Evolutionary conservation across 2,113 vertebrate genomes (phyloP).

Genomic region (Pseudorasbora parva): DNA sequence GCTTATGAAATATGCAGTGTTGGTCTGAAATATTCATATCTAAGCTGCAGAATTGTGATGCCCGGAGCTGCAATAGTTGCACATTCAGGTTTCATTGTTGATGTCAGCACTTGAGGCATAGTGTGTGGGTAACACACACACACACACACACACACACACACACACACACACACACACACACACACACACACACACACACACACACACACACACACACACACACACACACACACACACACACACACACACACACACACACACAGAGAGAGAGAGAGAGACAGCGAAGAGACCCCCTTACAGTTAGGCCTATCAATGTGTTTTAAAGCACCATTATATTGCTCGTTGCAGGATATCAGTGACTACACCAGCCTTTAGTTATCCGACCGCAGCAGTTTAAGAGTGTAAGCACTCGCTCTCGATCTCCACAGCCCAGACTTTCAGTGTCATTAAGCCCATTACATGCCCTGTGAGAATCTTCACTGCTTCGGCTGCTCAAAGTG

Average conservation of each 20-base stretch:
- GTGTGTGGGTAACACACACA: neutral
- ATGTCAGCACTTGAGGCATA: conserved; percentile 37
- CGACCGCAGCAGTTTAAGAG: conserved; percentile 73
- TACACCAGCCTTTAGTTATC: conserved; percentile 60
- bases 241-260: conserved; percentile 26
- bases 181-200: conserved; percentile 8
- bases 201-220: conserved; percentile 16
- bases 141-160: conserved; percentile 26
- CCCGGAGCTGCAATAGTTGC: conserved; percentile 47
- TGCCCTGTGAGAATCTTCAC: conserved; percentile 75
- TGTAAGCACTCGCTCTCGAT: conserved; percentile 66
- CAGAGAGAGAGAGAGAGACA: too few relatives aligned
- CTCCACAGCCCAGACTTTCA: conserved; percentile 68
- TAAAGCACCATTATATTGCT: conserved; percentile 66
- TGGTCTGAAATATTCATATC: conserved; percentile 54
- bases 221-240: conserved; percentile 3
- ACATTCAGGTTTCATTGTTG: conserved; percentile 47
- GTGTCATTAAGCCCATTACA: conserved; percentile 72
- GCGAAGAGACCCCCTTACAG: conserved; percentile 55
- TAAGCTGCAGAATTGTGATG: conserved; percentile 23
- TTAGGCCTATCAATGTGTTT: conserved; percentile 62
- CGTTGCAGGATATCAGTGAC: conserved; percentile 62
- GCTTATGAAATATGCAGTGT: conserved; percentile 39
- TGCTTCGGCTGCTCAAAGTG: conserved; percentile 76
- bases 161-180: neutral